Evolutionary conservation across 1,140 invertebrate species (phyloP).

Genomic region (Sminthurides bifidus): DNA sequence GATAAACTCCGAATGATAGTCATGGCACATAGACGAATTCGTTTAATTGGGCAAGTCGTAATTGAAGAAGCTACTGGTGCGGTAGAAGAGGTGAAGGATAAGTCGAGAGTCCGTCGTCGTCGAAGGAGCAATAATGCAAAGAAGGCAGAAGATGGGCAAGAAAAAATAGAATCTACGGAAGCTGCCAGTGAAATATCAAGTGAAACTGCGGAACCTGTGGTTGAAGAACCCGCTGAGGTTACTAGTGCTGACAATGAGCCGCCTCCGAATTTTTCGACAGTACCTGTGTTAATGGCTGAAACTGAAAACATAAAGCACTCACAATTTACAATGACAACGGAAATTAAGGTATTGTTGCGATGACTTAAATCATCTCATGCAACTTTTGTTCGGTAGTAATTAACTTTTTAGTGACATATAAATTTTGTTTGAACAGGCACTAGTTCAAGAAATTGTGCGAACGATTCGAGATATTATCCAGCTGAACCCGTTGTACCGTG

Average conservation of each 20-base stretch:
- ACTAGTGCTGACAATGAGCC: neutral
- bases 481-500: conserved; percentile 85
- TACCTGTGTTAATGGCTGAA: conserved; percentile 77
- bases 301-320: conserved; percentile 87
- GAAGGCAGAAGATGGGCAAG: neutral
- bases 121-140: neutral
- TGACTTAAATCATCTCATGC: neutral
- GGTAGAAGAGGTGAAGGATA: conserved; percentile 19
- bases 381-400: neutral
- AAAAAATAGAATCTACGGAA: conserved; percentile 32
- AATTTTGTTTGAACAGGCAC: conserved; percentile 46
- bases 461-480: conserved; percentile 94
- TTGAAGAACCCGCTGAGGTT: conserved; percentile 5
- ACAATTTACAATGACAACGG: conserved; percentile 79
- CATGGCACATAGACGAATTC: conserved; percentile 81
- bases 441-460: conserved; percentile 95
- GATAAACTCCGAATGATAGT: conserved; percentile 82
- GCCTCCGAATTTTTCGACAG: conserved; percentile 25
- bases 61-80: conserved; percentile 42
- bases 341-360: conserved; percentile 63
- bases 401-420: neutral
- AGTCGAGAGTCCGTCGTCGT: conserved; percentile 11
- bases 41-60: conserved; percentile 60
- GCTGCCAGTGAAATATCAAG: conserved; percentile 36
- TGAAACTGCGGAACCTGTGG: conserved; percentile 26